A percentile compares a stretch with the other conserved stretches of the same genome.
phyloP scores from a whole-genome alignment of 2,797 vertebrate species.

The Platyrinchus mystaceus region DNA sequence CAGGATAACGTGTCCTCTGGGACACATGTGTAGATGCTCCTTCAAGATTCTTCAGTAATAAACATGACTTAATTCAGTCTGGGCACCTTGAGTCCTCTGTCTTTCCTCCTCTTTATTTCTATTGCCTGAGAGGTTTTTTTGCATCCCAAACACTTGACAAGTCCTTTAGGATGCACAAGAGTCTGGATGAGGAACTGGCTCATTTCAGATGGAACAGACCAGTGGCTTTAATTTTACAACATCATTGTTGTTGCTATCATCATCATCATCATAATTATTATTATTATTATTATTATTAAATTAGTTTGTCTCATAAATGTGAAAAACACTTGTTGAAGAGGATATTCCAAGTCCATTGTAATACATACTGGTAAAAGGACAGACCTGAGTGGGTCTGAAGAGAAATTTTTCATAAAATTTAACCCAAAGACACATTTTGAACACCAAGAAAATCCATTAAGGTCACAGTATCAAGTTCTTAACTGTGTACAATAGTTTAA shows the following conservation, averaged over 20 bases:
- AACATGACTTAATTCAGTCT: not conserved
- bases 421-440: not conserved
- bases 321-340: not conserved
- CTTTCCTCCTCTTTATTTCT: not conserved
- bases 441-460: not conserved
- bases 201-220: not conserved
- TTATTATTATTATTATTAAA: not conserved
- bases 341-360: not conserved
- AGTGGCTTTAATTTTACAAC: not conserved
- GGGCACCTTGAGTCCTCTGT: not conserved
- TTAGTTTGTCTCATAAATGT: not conserved
- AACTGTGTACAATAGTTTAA: rapidly evolving
- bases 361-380: not conserved
- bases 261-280: not conserved
- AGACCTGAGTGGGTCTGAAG: not conserved
- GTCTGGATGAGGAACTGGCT: not conserved
- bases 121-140: not conserved
- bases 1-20: not conserved
- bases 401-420: not conserved
- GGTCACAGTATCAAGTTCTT: not conserved
- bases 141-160: not conserved
- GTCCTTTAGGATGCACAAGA: not conserved
- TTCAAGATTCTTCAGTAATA: not conserved
- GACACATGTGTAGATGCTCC: not conserved
- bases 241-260: not conserved